These are phyloP conservation scores for Aporophyla lueneburgensis DNA, from an alignment of 2,888 invertebrate species.

Conservation along the genomic window DNA sequence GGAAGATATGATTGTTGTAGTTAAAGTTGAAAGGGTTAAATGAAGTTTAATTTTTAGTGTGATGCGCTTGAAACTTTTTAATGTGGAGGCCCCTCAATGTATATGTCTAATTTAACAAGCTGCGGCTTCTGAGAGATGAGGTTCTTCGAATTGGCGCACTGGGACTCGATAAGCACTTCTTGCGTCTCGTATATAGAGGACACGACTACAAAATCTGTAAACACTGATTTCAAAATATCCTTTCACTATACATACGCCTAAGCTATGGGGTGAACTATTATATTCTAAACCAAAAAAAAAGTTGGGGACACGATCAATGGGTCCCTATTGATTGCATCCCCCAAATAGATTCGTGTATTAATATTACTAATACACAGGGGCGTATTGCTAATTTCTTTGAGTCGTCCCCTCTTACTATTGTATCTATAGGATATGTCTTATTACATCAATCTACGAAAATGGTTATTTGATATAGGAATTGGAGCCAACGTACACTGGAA, in stretches of 20 bases:
- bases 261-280: constrained; percentile 20
- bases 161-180: not conserved
- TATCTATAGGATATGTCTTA: constrained; percentile 67
- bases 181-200: not conserved
- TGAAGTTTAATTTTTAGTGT: constrained; percentile 15
- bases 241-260: constrained; percentile 17
- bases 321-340: constrained; percentile 62
- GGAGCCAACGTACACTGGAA: constrained; percentile 39
- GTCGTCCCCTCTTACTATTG: constrained; percentile 72
- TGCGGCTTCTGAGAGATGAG: no score
- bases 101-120: no score
- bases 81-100: no score
- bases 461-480: constrained; percentile 67
- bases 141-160: no score
- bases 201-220: not conserved
- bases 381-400: constrained; percentile 77
- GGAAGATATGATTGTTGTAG: constrained; percentile 53
- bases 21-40: constrained; percentile 23
- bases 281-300: constrained; percentile 27
- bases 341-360: constrained; percentile 78
- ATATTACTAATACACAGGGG: constrained; percentile 80
- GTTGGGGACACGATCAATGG: constrained; percentile 60
- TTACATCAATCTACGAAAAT: constrained; percentile 68
- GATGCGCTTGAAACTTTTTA: no score
- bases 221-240: constrained; percentile 4